These are phyloP conservation scores for Echinarachnius parma DNA, from an alignment of 53 echinoderm and acorn worm species.

Conservation along the genomic window DNA sequence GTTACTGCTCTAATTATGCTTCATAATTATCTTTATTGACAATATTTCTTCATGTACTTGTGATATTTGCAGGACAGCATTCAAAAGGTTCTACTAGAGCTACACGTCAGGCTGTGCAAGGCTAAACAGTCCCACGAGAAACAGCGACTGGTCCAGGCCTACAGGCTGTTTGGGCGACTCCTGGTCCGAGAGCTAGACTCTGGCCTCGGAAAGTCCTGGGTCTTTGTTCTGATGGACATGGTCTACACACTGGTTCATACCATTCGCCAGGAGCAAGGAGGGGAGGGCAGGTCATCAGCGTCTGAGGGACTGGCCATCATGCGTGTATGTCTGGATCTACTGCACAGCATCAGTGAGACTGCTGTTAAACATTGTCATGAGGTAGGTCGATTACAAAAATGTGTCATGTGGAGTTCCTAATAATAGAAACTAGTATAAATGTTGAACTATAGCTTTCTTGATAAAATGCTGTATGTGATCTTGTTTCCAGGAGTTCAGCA, in stretches of 20 bases:
- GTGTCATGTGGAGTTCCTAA: too few species aligned
- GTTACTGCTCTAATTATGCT: neutral
- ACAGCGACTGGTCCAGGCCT: conserved; percentile 69
- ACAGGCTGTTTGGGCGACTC: conserved; percentile 70
- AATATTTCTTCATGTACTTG: neutral
- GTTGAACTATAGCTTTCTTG: neutral
- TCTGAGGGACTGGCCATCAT: conserved; percentile 15
- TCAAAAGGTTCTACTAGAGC: conserved; percentile 80
- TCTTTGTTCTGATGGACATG: conserved; percentile 72
- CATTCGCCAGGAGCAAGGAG: conserved; percentile 34
- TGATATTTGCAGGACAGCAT: conserved; percentile 79
- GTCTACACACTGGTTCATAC: conserved; percentile 83
- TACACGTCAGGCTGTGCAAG: conserved; percentile 65
- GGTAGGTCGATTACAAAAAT: too few species aligned
- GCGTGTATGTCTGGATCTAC: conserved; percentile 53
- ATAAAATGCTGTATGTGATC: too few species aligned
- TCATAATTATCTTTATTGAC: neutral
- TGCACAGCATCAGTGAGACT: conserved; percentile 58
- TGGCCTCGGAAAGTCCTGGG: conserved; percentile 75
- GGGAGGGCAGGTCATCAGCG: conserved; percentile 10
- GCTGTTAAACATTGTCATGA: conserved; percentile 59
- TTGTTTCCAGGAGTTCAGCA: too few species aligned
- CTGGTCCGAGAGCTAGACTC: conserved; percentile 62
- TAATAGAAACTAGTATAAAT: too few species aligned
- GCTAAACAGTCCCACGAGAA: conserved; percentile 67